Base-by-base conservation (phyloP, 2,888 invertebrate species). In the Plagiodera versicolora region DNA sequence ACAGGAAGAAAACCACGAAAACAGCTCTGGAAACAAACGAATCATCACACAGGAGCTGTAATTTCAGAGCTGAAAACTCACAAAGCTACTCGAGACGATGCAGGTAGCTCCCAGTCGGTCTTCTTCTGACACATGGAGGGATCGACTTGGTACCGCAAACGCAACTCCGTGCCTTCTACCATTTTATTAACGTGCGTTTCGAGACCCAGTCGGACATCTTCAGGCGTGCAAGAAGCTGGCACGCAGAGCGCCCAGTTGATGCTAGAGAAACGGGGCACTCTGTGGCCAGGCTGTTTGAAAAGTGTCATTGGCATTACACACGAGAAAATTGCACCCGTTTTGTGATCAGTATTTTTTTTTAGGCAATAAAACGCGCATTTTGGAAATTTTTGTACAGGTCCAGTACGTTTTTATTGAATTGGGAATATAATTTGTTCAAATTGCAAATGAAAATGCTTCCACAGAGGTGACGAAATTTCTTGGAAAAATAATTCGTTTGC, bases 191-290 rank as follows among this genome's bases (percentile, higher is more conserved):
- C 71, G 1, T 79, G 81, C 49, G 83, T 80, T 48, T 79, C 80
- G 28, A 88, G 77, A 1, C 85, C 84, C 16, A 81, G 76, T 72
- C 87, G 84, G 1, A 88, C 84, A 70, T 89, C 89, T 18, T 79
- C 72, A 8, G 83, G 65, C 0, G 82, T 81, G 74, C 89, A 89
- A 0, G 83, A 81, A 2, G 84, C 81, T 1, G 89, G 89, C n/a
- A 87, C 82, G 71, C 89, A 89, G 11, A 89, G 73, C 1, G 85
- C 89, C 89, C 89, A 89, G 67, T 87, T 86, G 51, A 89, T 82
- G 14, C 85, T 83, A 2, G 86, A 86, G 70, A 85, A 89, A 64
- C 87, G 81, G 0, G 89, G 89, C 6, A 89, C 86, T 63, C 89
- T 81, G 75, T 89, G 89, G 5, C 89, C 89, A 47, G 89, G 87